Percentiles rank a stretch among this genome's conserved stretches.
Conservation (phyloP, 2,888 invertebrate species). For the Ectemnius lituratus region DNA sequence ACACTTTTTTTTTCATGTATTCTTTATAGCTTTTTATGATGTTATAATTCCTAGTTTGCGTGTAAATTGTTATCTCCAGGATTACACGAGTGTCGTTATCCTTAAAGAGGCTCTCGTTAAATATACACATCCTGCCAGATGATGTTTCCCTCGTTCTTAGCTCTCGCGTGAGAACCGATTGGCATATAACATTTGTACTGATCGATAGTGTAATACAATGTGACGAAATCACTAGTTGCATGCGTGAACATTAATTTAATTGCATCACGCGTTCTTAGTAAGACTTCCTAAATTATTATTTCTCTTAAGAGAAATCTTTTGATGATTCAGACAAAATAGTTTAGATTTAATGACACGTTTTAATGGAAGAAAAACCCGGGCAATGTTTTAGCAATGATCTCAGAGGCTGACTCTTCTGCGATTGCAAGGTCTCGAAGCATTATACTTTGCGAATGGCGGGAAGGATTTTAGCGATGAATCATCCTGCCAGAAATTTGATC, state of each 20-base stretch:
- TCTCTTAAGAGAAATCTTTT: too few species aligned
- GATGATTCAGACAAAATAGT: too few species aligned
- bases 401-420: neutral
- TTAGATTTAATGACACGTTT: too few species aligned
- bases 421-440: neutral
- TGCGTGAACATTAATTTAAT: too few species aligned
- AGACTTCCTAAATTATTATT: too few species aligned
- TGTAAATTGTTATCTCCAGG: constrained; percentile 29
- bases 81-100: constrained; percentile 44
- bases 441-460: neutral
- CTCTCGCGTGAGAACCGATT: neutral
- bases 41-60: neutral
- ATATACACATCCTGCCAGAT: neutral
- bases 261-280: too few species aligned
- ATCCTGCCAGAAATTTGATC: constrained; percentile 3
- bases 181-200: neutral
- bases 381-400: neutral
- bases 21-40: neutral
- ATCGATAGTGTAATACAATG: neutral
- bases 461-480: constrained; percentile 14
- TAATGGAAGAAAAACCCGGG: neutral
- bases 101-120: neutral
- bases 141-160: neutral
- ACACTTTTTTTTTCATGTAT: neutral
- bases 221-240: neutral